A percentile compares a stretch with the other conserved stretches of the same genome.
Evolutionary conservation across 2,888 invertebrate genomes (phyloP).

Genomic region (Lasius platythorax): DNA sequence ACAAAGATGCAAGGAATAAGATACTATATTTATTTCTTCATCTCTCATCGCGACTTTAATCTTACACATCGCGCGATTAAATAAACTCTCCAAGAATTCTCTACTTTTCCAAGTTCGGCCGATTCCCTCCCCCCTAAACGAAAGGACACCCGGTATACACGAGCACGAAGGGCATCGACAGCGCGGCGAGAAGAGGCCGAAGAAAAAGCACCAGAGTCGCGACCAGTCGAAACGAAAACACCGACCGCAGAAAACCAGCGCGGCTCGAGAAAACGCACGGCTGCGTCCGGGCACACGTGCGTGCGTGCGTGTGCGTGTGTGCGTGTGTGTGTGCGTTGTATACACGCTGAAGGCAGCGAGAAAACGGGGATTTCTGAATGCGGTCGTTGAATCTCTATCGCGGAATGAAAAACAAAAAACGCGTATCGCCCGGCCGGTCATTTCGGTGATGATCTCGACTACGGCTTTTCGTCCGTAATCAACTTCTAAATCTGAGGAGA

Average conservation of each 20-base stretch:
- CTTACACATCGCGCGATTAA: neutral
- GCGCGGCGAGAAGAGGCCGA: constrained; percentile 15
- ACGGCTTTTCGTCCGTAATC: neutral
- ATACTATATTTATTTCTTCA: neutral
- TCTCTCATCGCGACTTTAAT: neutral
- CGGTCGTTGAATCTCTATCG: constrained; percentile 36
- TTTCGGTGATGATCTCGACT: constrained; percentile 6
- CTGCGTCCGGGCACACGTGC: constrained; percentile 62
- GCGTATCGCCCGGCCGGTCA: neutral
- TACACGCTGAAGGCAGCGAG: constrained; percentile 50
- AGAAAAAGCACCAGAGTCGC: constrained; percentile 44
- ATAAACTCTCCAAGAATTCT: neutral
- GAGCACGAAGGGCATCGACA: constrained; percentile 32
- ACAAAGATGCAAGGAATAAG: neutral
- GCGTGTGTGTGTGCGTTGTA: neutral
- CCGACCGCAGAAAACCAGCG: constrained; percentile 64
- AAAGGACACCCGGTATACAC: constrained; percentile 29
- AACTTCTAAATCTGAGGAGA: neutral
- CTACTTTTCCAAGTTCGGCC: neutral
- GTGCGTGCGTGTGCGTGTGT: neutral
- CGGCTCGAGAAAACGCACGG: constrained; percentile 70
- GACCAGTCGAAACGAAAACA: constrained; percentile 55
- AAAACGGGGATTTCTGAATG: constrained; percentile 68
- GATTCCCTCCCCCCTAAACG: neutral
- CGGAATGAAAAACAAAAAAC: constrained; percentile 5